A percentile compares a stretch with the other conserved stretches of the same genome.
Conservation (phyloP, 2,797 vertebrate genomes). For the Coccyzus lansbergi region DNA sequence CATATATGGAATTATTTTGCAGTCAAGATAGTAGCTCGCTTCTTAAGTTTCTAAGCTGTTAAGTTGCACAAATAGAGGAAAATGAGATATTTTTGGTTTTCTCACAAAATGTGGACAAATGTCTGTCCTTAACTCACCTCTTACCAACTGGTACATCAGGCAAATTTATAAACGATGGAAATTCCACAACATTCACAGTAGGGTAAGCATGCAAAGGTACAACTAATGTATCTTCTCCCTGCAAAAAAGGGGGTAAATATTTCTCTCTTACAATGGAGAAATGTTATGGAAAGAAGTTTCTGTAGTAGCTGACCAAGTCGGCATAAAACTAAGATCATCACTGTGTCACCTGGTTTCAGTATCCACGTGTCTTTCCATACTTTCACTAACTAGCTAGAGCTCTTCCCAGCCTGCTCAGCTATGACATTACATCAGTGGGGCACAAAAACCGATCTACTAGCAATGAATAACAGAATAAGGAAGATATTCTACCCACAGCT, state of each 20-base stretch:
- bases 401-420: not conserved
- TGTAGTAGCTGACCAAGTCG: not conserved
- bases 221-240: conserved; percentile 87
- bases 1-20: not conserved
- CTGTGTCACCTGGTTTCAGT: not conserved
- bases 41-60: not conserved
- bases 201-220: conserved; percentile 93
- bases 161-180: conserved; percentile 87
- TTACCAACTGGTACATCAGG: conserved; percentile 84
- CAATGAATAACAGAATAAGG: not conserved
- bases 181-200: conserved; percentile 83
- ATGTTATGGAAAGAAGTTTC: not conserved
- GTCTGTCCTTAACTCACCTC: conserved; percentile 79
- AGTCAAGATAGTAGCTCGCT: not conserved
- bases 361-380: not conserved
- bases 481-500: not conserved
- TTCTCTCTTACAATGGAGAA: not conserved
- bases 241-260: not conserved
- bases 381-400: not conserved
- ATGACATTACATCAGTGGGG: not conserved
- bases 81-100: not conserved
- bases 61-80: not conserved
- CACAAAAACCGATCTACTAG: not conserved
- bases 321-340: not conserved
- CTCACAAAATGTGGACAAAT: not conserved